Conservation (phyloP, 1,140 invertebrate genomes). For the Ceratina australensis region DNA sequence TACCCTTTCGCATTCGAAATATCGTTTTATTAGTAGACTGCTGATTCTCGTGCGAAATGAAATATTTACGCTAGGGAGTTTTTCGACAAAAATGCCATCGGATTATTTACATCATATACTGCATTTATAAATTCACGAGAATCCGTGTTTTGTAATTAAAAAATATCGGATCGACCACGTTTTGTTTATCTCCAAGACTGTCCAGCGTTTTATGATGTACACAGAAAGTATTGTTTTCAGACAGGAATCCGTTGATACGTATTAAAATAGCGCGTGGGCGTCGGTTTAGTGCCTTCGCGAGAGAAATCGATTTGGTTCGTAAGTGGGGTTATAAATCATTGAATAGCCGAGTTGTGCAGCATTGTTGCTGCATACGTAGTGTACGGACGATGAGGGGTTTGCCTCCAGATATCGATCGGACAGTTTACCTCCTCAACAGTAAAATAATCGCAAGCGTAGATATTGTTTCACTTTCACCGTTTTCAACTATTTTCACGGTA, state of each 20-base stretch:
- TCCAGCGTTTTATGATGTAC: neutral
- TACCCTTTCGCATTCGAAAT: slow-evolving; percentile 40
- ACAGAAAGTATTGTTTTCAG: neutral
- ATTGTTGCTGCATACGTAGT: slow-evolving; percentile 36
- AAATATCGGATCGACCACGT: too few relatives aligned
- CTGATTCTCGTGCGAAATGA: neutral
- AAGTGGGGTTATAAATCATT: slow-evolving; percentile 56
- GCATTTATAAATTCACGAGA: too few relatives aligned
- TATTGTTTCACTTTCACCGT: slow-evolving; percentile 14
- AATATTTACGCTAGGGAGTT: neutral
- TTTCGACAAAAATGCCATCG: too few relatives aligned
- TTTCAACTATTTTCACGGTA: neutral
- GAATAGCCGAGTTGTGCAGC: slow-evolving; percentile 39
- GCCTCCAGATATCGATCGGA: slow-evolving; percentile 55
- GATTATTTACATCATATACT: too few relatives aligned
- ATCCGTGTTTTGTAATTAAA: neutral
- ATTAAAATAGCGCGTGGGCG: slow-evolving; percentile 44
- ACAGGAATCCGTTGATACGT: neutral
- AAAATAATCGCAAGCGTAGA: slow-evolving; percentile 23
- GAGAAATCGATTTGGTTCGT: slow-evolving; percentile 54
- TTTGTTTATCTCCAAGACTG: too few relatives aligned
- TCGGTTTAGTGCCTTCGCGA: slow-evolving; percentile 27
- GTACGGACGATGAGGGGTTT: slow-evolving; percentile 25
- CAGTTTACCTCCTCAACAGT: slow-evolving; percentile 24
- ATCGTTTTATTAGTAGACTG: slow-evolving; percentile 8